These are phyloP conservation scores for Glaucomys volans DNA, from an alignment of 2,113 vertebrate species.

Conservation along the genomic window DNA sequence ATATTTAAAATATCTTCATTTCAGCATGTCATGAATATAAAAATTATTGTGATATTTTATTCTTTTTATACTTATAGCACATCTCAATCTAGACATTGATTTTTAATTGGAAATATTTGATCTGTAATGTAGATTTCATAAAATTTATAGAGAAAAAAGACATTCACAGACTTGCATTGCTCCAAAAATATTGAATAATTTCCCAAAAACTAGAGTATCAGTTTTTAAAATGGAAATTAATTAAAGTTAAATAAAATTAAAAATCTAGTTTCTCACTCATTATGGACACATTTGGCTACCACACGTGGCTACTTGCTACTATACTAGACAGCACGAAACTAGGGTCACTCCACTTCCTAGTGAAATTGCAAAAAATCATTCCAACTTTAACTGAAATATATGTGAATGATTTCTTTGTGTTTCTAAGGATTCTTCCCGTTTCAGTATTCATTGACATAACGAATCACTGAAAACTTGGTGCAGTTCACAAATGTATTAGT, in stretches of 20 bases:
- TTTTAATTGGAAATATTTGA: background rate
- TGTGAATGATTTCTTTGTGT: background rate
- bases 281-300: background rate
- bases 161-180: background rate
- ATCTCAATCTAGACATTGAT: background rate
- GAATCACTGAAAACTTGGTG: too few species aligned
- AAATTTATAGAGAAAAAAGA: slow-evolving; percentile 3
- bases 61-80: background rate
- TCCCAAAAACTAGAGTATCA: background rate
- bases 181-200: slow-evolving; percentile 36
- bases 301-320: background rate
- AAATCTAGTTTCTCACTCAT: background rate
- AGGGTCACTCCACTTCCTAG: background rate
- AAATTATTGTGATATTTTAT: slow-evolving; percentile 8
- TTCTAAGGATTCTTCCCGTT: background rate
- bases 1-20: background rate
- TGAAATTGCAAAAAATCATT: background rate
- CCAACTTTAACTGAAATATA: background rate
- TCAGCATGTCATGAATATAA: background rate
- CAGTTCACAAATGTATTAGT: too few species aligned
- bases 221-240: background rate
- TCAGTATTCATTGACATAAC: background rate
- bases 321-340: background rate
- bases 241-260: background rate
- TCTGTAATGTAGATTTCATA: slow-evolving; percentile 2